A percentile compares a stretch with the other conserved stretches of the same genome.
These are phyloP conservation scores for Gonioctena quinquepunctata DNA, from an alignment of 1,140 invertebrate species.

Conservation along the genomic window DNA sequence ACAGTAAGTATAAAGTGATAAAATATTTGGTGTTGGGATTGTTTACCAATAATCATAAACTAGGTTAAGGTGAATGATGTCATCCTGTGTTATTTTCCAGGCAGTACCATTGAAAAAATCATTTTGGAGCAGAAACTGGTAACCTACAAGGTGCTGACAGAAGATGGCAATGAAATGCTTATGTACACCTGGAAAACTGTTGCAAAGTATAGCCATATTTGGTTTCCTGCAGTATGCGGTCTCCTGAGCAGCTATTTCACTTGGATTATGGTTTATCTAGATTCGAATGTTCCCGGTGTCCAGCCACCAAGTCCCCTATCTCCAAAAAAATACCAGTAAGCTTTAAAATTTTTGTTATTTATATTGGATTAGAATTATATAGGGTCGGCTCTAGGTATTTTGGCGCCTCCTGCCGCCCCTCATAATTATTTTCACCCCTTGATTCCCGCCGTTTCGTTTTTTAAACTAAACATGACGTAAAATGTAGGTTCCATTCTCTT, in stretches of 20 bases:
- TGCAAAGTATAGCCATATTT: conserved; percentile 42
- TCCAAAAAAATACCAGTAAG: conserved; percentile 51
- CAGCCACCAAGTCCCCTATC: conserved; percentile 58
- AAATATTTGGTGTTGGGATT: too few relatives aligned
- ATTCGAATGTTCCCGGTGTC: conserved; percentile 58
- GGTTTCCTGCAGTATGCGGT: conserved; percentile 51
- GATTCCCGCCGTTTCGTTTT: too few relatives aligned
- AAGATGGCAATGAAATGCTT: conserved; percentile 45
- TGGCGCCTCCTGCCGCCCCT: too few relatives aligned
- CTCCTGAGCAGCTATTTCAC: conserved; percentile 52
- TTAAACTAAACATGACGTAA: too few relatives aligned
- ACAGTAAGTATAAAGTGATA: conserved; percentile 49
- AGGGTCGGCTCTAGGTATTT: too few relatives aligned
- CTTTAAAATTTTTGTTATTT: background rate
- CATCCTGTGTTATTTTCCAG: conserved; percentile 36
- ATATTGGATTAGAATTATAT: too few relatives aligned
- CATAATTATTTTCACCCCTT: too few relatives aligned
- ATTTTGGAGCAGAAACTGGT: conserved; percentile 43
- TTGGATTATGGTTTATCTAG: conserved; percentile 58
- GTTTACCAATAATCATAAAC: too few relatives aligned
- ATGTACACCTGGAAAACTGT: conserved; percentile 38
- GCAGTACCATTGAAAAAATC: conserved; percentile 29
- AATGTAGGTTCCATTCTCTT: too few relatives aligned
- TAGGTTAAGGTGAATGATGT: conserved; percentile 8
- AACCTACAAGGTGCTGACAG: conserved; percentile 34